These are phyloP conservation scores for Myocastor coypus DNA, from an alignment of 2,113 vertebrate genomes.

Conservation along the genomic window DNA sequence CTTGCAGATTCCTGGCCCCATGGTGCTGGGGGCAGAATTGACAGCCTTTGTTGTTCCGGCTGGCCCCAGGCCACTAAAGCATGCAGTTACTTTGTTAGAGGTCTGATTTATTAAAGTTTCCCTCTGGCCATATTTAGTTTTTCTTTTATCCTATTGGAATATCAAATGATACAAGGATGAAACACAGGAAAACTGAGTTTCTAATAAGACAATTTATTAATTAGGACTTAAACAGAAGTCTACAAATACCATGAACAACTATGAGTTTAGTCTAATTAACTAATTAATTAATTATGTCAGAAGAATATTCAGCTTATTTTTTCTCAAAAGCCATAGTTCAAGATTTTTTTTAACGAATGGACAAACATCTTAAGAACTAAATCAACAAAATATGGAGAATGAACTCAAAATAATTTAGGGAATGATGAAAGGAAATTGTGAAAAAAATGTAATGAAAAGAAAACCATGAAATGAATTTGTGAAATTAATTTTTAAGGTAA, in stretches of 20 bases:
- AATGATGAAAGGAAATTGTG: conserved; percentile 26
- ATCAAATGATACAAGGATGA: not conserved
- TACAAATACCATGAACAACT: not conserved
- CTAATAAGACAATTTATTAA: not conserved
- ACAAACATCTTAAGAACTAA: not conserved
- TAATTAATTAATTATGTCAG: not conserved
- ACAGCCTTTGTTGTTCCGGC: not conserved
- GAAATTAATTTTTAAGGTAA: not conserved
- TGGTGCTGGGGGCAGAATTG: rapidly evolving
- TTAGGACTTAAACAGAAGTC: not conserved
- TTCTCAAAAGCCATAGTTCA: not conserved
- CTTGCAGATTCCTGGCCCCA: not conserved
- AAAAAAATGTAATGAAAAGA: not conserved
- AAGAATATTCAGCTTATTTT: not conserved
- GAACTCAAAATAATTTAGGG: not conserved
- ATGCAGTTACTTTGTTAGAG: not conserved
- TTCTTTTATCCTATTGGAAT: not conserved
- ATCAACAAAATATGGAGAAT: not conserved
- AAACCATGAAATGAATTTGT: conserved; percentile 29
- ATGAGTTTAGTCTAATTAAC: not conserved
- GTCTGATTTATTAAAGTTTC: not conserved
- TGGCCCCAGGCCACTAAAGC: not conserved
- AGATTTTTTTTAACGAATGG: not conserved
- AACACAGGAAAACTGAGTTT: not conserved
- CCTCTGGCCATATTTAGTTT: not conserved